These are phyloP conservation scores for Acanthosoma haemorrhoidale DNA, from an alignment of 2,888 invertebrate genomes.

Conservation along the genomic window DNA sequence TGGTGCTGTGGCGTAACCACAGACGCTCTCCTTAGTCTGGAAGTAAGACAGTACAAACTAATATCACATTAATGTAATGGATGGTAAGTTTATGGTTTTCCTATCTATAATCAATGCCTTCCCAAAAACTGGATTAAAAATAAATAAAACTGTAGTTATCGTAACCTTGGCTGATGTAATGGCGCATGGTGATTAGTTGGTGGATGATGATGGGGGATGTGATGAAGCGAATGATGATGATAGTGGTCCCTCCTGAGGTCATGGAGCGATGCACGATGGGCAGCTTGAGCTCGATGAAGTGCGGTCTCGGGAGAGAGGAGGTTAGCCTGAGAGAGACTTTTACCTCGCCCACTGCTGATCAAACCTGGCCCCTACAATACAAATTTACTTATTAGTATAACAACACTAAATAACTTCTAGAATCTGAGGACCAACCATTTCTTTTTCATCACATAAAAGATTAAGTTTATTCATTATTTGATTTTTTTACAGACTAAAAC, in stretches of 20 bases:
- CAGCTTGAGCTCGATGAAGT: slow-evolving; percentile 39
- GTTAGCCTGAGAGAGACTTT: slow-evolving; percentile 83
- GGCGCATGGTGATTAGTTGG: slow-evolving; percentile 35
- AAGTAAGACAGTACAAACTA: not conserved
- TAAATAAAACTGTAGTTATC: not conserved
- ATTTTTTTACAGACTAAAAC: too few species aligned
- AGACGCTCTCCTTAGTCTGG: slow-evolving; percentile 33
- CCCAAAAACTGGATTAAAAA: not conserved
- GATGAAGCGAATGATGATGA: slow-evolving; percentile 32
- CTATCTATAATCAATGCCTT: not conserved
- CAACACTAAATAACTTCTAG: too few species aligned
- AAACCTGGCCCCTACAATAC: not conserved
- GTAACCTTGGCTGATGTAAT: slow-evolving; percentile 31
- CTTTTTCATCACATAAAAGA: too few species aligned
- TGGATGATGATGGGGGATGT: slow-evolving; percentile 21
- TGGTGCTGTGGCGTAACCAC: slow-evolving; percentile 28
- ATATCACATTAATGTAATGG: too few species aligned
- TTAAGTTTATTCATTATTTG: too few species aligned
- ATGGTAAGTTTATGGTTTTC: not conserved
- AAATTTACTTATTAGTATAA: too few species aligned
- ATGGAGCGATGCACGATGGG: slow-evolving; percentile 43
- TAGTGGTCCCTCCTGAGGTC: slow-evolving; percentile 41
- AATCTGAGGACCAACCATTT: too few species aligned
- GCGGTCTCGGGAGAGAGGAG: slow-evolving; percentile 51
- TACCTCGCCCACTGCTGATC: slow-evolving; percentile 50